Base-by-base conservation (phyloP, 2,797 vertebrate species). In the Spinus olivaceus region DNA sequence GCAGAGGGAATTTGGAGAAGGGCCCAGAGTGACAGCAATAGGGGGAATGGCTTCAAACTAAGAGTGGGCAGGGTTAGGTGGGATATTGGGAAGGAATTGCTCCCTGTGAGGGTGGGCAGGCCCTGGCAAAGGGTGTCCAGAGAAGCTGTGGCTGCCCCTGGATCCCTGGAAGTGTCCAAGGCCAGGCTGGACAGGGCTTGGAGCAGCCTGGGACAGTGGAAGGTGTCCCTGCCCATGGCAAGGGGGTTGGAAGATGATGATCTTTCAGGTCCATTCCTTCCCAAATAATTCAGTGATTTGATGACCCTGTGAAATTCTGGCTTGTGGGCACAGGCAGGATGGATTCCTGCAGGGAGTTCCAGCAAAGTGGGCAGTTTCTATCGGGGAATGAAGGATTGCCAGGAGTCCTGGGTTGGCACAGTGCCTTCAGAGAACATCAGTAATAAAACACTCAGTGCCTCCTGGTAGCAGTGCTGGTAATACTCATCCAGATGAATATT, bases 101-200 rank as follows among this genome's bases (percentile, higher is more conserved):
- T 51, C 14, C 30, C 12, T 27, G 2, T 9, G 72, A 51, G 24
- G 9, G 7, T 32, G 50, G 0, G 0, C 3, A 25, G 37, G 0
- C 14, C 28, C 18, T 59, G 50, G 42, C 37, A 70, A 44, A 50
- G 28, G 28, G 0, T 70, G 0, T 14, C 14, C n/a, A 63, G 57
- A 39, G 35, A 1, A 51, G 21, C 64, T 57, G 21, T 64, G 44
- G 50, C 57, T 64, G 24, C 6, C 12, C 14, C 50, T 76, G 63
- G n/a, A 57, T 39, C n/a, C n/a, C 50, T 71, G 57, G 5, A 6
- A 51, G 12, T 23, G 14, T 5, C 6, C 57, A 39, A 83, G 18
- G 2, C 42, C n/a, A 46, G 37, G 24, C 0, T 64, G 64, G 32
- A n/a, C 0, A 0, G 20, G 30, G 12, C 15, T 49, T 41, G 27